Percentiles rank a stretch among this genome's conserved stretches.
These are phyloP conservation scores for Anseranas semipalmata DNA, from an alignment of 2,113 vertebrate genomes.

Conservation along the genomic window DNA sequence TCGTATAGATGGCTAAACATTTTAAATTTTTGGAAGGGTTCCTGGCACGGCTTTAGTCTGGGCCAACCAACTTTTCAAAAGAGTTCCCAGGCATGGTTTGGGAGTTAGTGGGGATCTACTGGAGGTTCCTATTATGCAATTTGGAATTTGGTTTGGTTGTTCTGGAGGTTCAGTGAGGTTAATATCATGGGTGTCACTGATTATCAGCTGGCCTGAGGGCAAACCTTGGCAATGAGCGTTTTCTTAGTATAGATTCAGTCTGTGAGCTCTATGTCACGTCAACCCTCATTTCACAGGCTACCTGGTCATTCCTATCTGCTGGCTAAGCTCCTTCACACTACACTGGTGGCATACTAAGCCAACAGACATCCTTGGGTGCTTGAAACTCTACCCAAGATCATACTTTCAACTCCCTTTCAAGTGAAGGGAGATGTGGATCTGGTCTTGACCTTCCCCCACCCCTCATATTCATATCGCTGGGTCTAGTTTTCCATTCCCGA, in stretches of 20 bases:
- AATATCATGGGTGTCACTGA: fast-evolving
- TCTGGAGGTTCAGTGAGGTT: not conserved
- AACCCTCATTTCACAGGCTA: not conserved
- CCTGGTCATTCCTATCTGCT: not conserved
- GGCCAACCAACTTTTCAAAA: not conserved
- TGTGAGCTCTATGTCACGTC: not conserved
- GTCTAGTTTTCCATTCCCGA: not conserved
- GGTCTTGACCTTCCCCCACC: not conserved
- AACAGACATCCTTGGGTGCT: not conserved
- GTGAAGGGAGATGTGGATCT: not conserved
- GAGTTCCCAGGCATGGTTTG: not conserved
- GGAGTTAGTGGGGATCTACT: too few relatives aligned
- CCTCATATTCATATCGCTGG: fast-evolving
- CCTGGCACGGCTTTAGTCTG: not conserved
- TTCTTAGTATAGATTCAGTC: not conserved
- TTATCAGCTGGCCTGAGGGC: not conserved
- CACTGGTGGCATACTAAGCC: too few relatives aligned
- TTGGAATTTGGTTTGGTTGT: not conserved
- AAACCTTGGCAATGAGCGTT: not conserved
- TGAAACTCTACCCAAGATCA: not conserved
- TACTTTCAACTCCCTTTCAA: not conserved
- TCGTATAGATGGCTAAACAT: not conserved
- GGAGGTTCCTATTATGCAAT: fast-evolving
- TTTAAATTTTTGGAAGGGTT: not conserved
- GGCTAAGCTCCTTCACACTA: not conserved